Base-by-base conservation (phyloP, 2,113 vertebrate species). In the Potamarius usumacintae region DNA sequence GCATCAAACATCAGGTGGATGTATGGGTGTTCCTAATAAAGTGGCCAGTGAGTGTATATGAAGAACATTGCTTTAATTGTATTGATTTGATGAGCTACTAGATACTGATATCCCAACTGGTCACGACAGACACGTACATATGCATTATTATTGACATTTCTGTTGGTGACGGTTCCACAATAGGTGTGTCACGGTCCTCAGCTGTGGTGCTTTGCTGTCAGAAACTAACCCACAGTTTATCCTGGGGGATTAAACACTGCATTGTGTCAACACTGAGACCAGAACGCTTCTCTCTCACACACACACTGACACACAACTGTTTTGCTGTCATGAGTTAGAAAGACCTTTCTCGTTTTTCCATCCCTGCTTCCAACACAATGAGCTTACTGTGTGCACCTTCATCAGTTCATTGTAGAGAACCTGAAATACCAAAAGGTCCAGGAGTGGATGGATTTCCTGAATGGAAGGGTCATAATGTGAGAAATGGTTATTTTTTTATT, bases 201-300 rank as follows among this genome's bases (percentile, higher is more conserved):
- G 69, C 60, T 25, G 52, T 57, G 27, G 89, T 89, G 92, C 90
- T 92, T 82, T 83, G 88, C 91, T 92, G 90, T 92, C 91, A 91
- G 78, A 92, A 91, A 71, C 7, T 8, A 30, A 79, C 69, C 87
- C 42, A 90, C 65, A 55, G 89, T 92, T 94, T 92, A 94, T 94
- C 94, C 91, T 53, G 58, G 25, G 89, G 90, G 87, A 92, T 93
- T 92, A 91, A 87, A 82, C 7, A 25, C 84, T 87, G 76, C 88
- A 91, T 92, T 92, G 89, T 92, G 9, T 18, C 77, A 25, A 25
- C 20, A 78, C 53, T 69, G 14, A 34, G 85, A 50, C 77, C 50
- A 77, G 83, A 81, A 86, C 84, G 55, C 55, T 62, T 22, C 42
- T 25, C 72, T 22, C 72, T 10, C 72, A 1, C 2, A 4, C 8